These are phyloP conservation scores for Ostrea edulis DNA, from an alignment of 1,140 invertebrate genomes.

Conservation along the genomic window DNA sequence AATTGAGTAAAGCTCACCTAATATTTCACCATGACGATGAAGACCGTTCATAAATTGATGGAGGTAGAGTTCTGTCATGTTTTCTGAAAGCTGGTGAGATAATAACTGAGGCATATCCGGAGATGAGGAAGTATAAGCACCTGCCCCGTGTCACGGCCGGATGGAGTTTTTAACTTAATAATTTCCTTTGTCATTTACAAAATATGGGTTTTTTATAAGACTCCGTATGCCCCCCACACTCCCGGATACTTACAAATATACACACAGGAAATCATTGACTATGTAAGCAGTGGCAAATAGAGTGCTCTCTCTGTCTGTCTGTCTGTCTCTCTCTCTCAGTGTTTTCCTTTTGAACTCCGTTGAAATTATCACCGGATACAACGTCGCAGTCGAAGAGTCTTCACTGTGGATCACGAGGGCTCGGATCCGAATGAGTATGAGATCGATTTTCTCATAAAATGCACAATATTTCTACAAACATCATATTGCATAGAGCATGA, in stretches of 20 bases:
- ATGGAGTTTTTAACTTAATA: conserved; percentile 17
- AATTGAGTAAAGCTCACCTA: conserved; percentile 10
- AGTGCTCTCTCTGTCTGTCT: not conserved
- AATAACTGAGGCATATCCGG: not conserved
- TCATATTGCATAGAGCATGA: no score
- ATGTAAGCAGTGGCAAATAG: not conserved
- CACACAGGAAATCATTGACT: not conserved
- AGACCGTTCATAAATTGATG: not conserved
- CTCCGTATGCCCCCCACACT: not conserved
- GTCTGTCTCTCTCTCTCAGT: not conserved
- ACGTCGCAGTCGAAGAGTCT: no score
- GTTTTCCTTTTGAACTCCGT: no score
- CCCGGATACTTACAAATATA: not conserved
- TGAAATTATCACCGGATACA: no score
- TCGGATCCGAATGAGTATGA: no score
- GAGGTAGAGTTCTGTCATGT: not conserved
- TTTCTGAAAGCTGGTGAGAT: not conserved
- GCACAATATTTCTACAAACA: no score
- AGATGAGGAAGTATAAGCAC: not conserved
- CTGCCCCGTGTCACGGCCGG: not conserved
- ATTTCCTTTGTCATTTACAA: conserved; percentile 23
- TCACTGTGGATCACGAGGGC: no score
- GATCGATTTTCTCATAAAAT: no score
- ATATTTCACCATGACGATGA: not conserved
- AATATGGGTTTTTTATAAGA: not conserved